Conservation (phyloP, 2,113 vertebrate species). For the Paradoxurus hermaphroditus region DNA sequence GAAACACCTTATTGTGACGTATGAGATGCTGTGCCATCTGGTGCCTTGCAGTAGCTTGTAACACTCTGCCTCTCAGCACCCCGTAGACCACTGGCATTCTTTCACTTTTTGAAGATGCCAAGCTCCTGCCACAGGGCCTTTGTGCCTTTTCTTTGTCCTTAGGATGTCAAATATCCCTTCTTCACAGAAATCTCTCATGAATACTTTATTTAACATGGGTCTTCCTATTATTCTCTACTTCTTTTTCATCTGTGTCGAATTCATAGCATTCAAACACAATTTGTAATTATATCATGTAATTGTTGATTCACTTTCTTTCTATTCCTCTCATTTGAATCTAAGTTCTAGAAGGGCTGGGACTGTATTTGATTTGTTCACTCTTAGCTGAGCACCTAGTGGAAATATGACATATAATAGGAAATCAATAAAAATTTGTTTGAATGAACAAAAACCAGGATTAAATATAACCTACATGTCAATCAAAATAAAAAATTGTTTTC, state of each 20-base stretch:
- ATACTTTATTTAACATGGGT: neutral
- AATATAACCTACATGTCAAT: neutral
- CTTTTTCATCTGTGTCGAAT: neutral
- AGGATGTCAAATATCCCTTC: neutral
- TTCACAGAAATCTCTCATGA: neutral
- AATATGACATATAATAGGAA: neutral
- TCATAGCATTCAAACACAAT: neutral
- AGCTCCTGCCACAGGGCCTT: neutral
- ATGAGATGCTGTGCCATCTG: neutral
- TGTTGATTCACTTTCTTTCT: neutral
- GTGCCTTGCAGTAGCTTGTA: neutral
- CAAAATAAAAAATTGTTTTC: neutral
- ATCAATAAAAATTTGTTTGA: neutral
- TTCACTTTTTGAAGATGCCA: neutral
- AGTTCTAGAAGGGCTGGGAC: neutral
- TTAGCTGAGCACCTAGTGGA: neutral
- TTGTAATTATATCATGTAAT: neutral
- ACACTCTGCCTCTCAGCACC: neutral
- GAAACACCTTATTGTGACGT: neutral
- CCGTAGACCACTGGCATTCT: neutral
- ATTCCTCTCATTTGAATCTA: neutral
- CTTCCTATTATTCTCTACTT: neutral
- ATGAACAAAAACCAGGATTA: neutral
- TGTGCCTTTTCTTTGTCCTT: neutral
- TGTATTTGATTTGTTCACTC: neutral